Percentiles rank a stretch among this genome's conserved stretches.
Evolutionary conservation across 2,888 invertebrate genomes (phyloP).

Genomic region (Napeogenes sylphis): DNA sequence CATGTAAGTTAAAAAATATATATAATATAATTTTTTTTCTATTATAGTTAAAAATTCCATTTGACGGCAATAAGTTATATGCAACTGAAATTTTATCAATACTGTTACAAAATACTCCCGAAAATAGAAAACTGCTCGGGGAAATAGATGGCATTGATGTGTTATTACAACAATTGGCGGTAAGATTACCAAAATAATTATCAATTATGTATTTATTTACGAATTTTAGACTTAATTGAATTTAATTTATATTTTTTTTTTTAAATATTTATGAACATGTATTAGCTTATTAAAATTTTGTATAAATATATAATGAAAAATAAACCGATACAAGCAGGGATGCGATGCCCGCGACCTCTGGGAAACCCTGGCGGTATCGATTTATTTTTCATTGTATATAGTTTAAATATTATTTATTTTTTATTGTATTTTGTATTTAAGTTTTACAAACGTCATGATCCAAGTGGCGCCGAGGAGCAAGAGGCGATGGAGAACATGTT

Average conservation of each 20-base stretch:
- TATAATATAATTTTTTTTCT: slow-evolving; percentile 20
- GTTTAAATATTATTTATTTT: too few species aligned
- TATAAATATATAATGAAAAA: too few species aligned
- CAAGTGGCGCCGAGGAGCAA: slow-evolving; percentile 92
- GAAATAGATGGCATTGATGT: slow-evolving; percentile 97
- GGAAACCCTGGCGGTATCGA: too few species aligned
- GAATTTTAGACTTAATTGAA: not conserved
- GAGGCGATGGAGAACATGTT: slow-evolving; percentile 99
- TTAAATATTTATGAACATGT: too few species aligned
- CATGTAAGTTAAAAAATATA: not conserved
- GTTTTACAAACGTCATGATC: slow-evolving; percentile 97
- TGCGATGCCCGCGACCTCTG: too few species aligned
- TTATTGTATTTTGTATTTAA: slow-evolving; percentile 39
- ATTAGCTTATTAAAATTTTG: too few species aligned
- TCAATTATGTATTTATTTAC: not conserved
- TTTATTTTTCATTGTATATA: too few species aligned
- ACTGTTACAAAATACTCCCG: slow-evolving; percentile 92
- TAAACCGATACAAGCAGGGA: too few species aligned
- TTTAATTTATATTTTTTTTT: too few species aligned
- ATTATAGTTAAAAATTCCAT: slow-evolving; percentile 85
- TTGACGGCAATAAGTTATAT: slow-evolving; percentile 96
- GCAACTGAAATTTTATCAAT: slow-evolving; percentile 97
- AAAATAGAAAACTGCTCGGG: slow-evolving; percentile 89
- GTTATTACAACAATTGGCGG: slow-evolving; percentile 94
- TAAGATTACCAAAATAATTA: slow-evolving; percentile 50